Evolutionary conservation across 2,888 invertebrate genomes (phyloP).

Genomic region (Euplagia quadripunctaria): DNA sequence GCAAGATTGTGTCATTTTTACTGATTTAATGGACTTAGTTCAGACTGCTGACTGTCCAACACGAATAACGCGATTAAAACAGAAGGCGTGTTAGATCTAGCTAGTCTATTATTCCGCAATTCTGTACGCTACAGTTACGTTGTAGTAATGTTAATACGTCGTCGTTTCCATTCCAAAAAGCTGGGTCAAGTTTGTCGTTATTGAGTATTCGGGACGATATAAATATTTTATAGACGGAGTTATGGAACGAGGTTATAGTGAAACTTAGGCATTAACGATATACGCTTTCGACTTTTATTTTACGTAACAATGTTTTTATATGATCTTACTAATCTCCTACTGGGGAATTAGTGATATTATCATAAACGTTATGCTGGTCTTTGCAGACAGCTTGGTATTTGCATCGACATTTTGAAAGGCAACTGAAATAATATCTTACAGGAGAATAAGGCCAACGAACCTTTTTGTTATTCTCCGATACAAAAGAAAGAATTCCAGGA

Average conservation of each 20-base stretch:
- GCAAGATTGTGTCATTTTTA: no score
- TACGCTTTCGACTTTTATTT: neutral
- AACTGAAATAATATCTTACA: no score
- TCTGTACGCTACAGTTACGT: constrained; percentile 1
- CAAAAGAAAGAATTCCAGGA: no score
- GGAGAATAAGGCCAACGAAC: no score
- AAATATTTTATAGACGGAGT: constrained; percentile 40
- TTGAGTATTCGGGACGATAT: constrained; percentile 36
- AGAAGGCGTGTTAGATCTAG: neutral
- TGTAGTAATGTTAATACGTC: constrained; percentile 32
- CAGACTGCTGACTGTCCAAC: no score
- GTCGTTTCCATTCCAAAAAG: constrained; percentile 28
- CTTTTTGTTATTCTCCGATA: no score
- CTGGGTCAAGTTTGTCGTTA: constrained; percentile 41
- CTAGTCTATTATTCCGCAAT: constrained; percentile 1
- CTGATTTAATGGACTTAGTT: no score
- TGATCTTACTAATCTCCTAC: neutral
- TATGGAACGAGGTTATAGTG: neutral
- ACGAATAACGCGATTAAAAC: neutral
- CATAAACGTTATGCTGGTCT: neutral
- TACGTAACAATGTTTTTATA: neutral
- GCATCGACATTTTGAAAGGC: no score
- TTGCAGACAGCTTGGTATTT: no score
- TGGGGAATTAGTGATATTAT: neutral
- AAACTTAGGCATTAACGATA: neutral